A percentile compares a stretch with the other conserved stretches of the same genome.
Evolutionary conservation across 1,140 invertebrate species (phyloP).

Genomic region (Ericerus pela): DNA sequence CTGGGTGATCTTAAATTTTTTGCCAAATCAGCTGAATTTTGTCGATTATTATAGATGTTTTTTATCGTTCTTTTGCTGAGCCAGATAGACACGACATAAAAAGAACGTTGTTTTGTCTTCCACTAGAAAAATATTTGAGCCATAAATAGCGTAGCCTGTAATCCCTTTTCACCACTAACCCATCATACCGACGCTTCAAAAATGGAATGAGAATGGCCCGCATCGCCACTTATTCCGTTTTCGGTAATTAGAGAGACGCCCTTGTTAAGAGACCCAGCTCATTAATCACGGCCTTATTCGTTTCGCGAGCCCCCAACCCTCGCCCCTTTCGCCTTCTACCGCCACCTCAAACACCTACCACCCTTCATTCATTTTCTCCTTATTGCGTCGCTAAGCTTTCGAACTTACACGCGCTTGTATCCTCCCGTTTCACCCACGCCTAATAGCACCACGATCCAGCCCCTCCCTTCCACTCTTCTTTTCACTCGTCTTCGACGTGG

Average conservation of each 20-base stretch:
- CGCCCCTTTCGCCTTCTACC: neutral
- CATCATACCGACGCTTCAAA: no score
- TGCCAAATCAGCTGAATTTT: no score
- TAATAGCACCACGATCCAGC: neutral
- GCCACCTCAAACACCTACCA: neutral
- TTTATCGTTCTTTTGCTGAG: no score
- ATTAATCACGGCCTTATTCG: constrained; percentile 14
- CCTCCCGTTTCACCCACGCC: neutral
- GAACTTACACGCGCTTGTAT: constrained; percentile 5
- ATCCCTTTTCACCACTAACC: no score
- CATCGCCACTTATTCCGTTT: no score
- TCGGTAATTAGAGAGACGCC: constrained; percentile 8
- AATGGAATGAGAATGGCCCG: no score
- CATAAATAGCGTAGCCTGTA: no score
- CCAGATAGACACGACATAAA: no score
- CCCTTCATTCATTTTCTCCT: neutral
- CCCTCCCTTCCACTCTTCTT: neutral
- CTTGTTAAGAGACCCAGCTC: constrained; percentile 12
- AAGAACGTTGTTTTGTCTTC: no score
- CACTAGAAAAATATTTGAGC: no score
- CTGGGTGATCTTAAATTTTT: no score
- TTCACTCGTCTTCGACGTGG: neutral
- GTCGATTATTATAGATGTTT: no score
- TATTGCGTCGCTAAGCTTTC: constrained; percentile 6
- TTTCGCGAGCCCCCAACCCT: neutral